phyloP scores from a whole-genome alignment of 1,140 invertebrate species.

The Proctacanthus coquilletti region DNA sequence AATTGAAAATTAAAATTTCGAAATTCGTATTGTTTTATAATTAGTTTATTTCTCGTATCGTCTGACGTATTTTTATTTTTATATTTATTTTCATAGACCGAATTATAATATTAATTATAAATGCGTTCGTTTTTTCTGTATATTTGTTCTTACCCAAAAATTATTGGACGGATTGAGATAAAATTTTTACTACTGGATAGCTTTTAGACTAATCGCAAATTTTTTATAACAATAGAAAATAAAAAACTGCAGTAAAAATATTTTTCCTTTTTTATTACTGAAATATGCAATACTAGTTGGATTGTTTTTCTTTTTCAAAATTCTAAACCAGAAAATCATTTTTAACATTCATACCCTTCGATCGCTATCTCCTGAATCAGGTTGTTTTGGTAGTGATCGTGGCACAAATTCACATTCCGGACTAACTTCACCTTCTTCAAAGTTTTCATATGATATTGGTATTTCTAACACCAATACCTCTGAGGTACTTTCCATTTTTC shows the following conservation, averaged over 20 bases:
- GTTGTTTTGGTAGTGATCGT: conserved; percentile 37
- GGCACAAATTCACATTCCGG: conserved; percentile 61
- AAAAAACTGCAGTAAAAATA: not conserved
- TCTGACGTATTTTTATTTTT: too few relatives aligned
- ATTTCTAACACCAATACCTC: conserved; percentile 82
- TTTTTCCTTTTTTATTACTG: conserved; percentile 1
- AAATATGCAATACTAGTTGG: too few relatives aligned
- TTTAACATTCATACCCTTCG: conserved; percentile 30
- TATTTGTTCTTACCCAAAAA: too few relatives aligned
- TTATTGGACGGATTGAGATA: too few relatives aligned
- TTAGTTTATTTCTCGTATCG: too few relatives aligned
- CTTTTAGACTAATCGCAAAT: not conserved
- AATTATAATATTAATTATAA: too few relatives aligned
- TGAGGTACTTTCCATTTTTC: conserved; percentile 69
- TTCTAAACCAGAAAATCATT: conserved; percentile 1
- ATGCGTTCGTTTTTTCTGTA: too few relatives aligned
- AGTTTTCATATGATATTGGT: conserved; percentile 67
- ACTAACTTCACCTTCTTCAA: conserved; percentile 60
- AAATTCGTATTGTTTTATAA: too few relatives aligned
- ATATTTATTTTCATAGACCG: too few relatives aligned
- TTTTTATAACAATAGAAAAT: not conserved
- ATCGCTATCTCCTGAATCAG: conserved; percentile 39
- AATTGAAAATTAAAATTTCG: not conserved
- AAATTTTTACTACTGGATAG: too few relatives aligned
- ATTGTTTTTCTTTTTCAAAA: not conserved